Base-by-base conservation (phyloP, 2,888 invertebrate species). In the Coelinius sp. region DNA sequence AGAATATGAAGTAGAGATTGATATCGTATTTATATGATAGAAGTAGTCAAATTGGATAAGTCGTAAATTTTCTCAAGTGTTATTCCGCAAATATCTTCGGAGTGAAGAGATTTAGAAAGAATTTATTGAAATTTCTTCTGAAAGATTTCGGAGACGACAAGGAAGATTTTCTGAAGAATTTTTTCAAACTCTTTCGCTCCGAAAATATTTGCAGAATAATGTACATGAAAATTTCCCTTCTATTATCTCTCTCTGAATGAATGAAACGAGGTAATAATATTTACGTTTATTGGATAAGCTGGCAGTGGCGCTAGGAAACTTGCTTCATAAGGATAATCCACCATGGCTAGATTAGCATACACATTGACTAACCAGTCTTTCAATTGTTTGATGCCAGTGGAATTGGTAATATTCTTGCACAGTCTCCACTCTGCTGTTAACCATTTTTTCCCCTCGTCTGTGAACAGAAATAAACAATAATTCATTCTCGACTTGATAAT, bases 241-340 rank as follows among this genome's bases (percentile, higher is more conserved):
- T 10, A 35, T 35, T 10, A 35, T 35, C 35, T 35, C 35, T 10
- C 10, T 35, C 35, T 10, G 31, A 41, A 41, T 41, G 7, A 2
- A 22, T 41, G 10, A 35, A 27, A 12, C 8, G 31, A 24, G 20
- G 22, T 44, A 71, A 62, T 10, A 44, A 41, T 64, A 73, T 77
- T 81, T 77, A 91, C 92, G 82, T 89, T 88, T 68, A 98, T 93
- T 0, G 98, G 98, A 88, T 95, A 91, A 0, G 93, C 95, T 0
- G 98, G 98, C 24, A 99, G 84, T 0, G 93, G 92, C 62, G 92
- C 90, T 64, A 99, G 88, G 86, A 99, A 99, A 81, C 92, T 91
- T 0, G 94, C 92, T 0, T 93, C 89, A 85, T 97, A 99, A 0
- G 99, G 98, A 88, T 99, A 99, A 89, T 99, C 95, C 14, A 94